Evolutionary conservation across 92 coral and sea anemone species (phyloP), one percentile per base, ranked within the genome.

Genomic region (Epizoanthus illoricatus): DNA sequence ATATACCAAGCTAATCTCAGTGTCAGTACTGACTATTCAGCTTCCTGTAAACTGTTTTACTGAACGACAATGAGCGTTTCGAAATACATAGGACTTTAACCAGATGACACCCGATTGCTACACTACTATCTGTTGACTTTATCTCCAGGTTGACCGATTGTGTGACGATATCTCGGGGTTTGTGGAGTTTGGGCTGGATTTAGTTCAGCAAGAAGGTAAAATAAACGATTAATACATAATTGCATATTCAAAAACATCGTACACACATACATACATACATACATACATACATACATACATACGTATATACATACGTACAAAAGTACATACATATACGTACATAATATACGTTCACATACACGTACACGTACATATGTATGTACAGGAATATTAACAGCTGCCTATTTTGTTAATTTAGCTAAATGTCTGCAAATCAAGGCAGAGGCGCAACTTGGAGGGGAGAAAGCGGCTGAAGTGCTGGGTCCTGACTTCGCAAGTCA

Each of bases 111-210:
- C 5, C 69, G 2, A 13, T 10, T 33, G 11, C 7, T 33, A 20
- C 39, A 24, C 59, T 20, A 9, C n/a, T 56, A 24, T 28, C 33
- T 28, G 33, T 28, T 28, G 33, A 28, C 33, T 28, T 28, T 28
- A 28, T 17, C 75, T 5, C 24, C 80, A 93, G 97, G 90, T 84
- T 56, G 91, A 93, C 56, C 89, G 94, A 56, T 40, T 90, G 43
- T 93, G 97, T 75, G 92, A 93, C 4, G 94, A 88, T 5, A 84
- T 93, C 64, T 86, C 92, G 43, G 83, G 85, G 13, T 91, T 93
- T 65, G 90, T 91, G 80, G 94, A 93, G 76, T 91, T 81, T 58
- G 91, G 94, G 33, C 88, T 69, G 70, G 94, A 87, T 17, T 43
- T 93, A 47, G 75, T 90, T 42, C 85, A 91, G 19, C 88, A 88